These are phyloP conservation scores for Hyperoplus immaculatus DNA, from an alignment of 2,797 vertebrate species.

Conservation along the genomic window DNA sequence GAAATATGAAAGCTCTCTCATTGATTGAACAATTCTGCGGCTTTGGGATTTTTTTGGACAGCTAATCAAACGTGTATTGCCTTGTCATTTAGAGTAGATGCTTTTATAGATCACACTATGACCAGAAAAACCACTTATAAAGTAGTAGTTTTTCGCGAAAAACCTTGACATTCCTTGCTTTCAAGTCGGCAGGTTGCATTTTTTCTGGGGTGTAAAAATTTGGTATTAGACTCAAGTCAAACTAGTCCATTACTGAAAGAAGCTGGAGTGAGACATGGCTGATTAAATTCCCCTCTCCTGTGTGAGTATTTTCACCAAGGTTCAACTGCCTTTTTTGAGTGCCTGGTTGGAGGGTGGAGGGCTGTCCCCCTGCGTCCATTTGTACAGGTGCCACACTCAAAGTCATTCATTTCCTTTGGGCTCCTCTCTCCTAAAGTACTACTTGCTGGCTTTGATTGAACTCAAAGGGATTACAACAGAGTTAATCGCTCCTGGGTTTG, in stretches of 20 bases:
- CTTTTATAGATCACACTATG: slow-evolving; percentile 20
- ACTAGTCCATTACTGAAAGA: slow-evolving; percentile 37
- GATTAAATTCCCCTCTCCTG: slow-evolving; percentile 49
- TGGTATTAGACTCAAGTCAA: slow-evolving; percentile 36
- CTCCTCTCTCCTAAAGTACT: slow-evolving; percentile 62
- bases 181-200: slow-evolving; percentile 25
- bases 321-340: slow-evolving; percentile 43
- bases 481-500: slow-evolving; percentile 80
- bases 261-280: slow-evolving; percentile 23
- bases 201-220: slow-evolving; percentile 7
- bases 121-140: neutral
- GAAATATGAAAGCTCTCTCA: slow-evolving; percentile 30
- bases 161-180: slow-evolving; percentile 12
- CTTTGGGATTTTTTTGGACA: slow-evolving; percentile 15
- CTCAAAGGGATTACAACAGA: slow-evolving; percentile 80
- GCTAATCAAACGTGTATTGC: slow-evolving; percentile 2
- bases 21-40: slow-evolving; percentile 37
- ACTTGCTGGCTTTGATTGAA: slow-evolving; percentile 75
- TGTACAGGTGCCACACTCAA: slow-evolving; percentile 58
- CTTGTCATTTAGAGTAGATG: slow-evolving; percentile 9
- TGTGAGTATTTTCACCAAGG: slow-evolving; percentile 34
- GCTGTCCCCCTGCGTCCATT: slow-evolving; percentile 44
- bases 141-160: neutral
- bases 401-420: slow-evolving; percentile 66
- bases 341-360: slow-evolving; percentile 42